phyloP scores from a whole-genome alignment of 2,888 invertebrate species.

The Yponomeuta cagnagella region DNA sequence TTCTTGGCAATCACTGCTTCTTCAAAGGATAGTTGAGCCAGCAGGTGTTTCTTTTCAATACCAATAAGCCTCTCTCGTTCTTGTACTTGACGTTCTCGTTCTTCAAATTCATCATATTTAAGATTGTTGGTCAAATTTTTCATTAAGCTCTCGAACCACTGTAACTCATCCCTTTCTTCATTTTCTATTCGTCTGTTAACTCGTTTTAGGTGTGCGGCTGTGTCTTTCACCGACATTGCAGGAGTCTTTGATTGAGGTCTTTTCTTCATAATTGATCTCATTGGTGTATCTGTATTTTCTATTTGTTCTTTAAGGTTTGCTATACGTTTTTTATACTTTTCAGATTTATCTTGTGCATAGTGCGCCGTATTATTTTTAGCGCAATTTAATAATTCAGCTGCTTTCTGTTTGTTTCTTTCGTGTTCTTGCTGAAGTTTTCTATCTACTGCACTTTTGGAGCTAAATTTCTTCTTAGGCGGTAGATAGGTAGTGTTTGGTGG shows the following conservation, averaged over 20 bases:
- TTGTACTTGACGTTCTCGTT: slow-evolving; percentile 57
- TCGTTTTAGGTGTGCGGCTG: slow-evolving; percentile 66
- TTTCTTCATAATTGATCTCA: slow-evolving; percentile 4
- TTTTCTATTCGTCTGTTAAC: slow-evolving; percentile 66
- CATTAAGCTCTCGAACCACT: slow-evolving; percentile 66
- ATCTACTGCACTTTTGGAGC: slow-evolving; percentile 49
- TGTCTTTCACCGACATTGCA: slow-evolving; percentile 56
- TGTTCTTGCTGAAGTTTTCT: slow-evolving; percentile 45
- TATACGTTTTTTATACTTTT: slow-evolving; percentile 37
- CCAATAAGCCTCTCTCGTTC: slow-evolving; percentile 67
- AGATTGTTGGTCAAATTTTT: slow-evolving; percentile 57
- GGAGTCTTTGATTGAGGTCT: not conserved
- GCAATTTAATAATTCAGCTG: slow-evolving; percentile 41
- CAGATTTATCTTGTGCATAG: slow-evolving; percentile 45
- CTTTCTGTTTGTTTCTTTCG: slow-evolving; percentile 54
- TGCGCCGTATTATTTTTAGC: slow-evolving; percentile 44
- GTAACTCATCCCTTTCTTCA: slow-evolving; percentile 63
- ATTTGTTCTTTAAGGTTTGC: slow-evolving; percentile 40
- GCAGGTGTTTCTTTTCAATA: slow-evolving; percentile 76
- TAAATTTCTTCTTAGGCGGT: slow-evolving; percentile 41
- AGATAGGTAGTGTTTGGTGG: not conserved
- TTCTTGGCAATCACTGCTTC: slow-evolving; percentile 76
- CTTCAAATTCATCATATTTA: slow-evolving; percentile 57
- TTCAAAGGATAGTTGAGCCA: slow-evolving; percentile 75
- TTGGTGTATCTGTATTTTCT: slow-evolving; percentile 26